Conservation (phyloP, 2,888 invertebrate species). For the Drosophila koepferae region DNA sequence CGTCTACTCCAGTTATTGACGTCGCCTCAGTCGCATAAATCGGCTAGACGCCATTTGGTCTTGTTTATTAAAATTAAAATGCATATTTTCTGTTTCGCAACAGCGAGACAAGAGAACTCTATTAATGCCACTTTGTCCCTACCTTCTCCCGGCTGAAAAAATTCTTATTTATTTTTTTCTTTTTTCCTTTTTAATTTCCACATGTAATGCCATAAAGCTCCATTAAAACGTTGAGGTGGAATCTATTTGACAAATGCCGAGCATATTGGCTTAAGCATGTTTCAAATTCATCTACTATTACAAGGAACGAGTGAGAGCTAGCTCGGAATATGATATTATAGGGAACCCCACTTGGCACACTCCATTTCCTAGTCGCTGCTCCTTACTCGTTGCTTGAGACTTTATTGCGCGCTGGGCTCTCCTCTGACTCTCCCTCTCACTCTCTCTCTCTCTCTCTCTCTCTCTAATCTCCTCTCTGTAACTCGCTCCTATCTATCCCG, state of each 20-base stretch:
- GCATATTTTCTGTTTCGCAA: constrained; percentile 53
- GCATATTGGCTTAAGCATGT: constrained; percentile 27
- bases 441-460: too few species aligned
- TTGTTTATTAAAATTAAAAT: constrained; percentile 83
- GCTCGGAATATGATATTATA: background rate
- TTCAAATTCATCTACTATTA: too few species aligned
- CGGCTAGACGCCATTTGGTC: constrained; percentile 75
- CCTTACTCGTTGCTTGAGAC: background rate
- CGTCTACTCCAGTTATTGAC: constrained; percentile 67
- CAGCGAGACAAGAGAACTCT: constrained; percentile 8
- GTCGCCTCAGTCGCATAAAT: constrained; percentile 68
- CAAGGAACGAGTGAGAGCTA: background rate
- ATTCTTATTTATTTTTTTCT: constrained; percentile 7
- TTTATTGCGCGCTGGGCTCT: background rate
- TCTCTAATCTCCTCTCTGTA: too few species aligned
- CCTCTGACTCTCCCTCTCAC: background rate
- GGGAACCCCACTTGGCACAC: background rate
- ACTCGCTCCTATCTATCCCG: background rate
- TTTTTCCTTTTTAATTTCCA: constrained; percentile 36
- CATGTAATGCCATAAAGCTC: constrained; percentile 50
- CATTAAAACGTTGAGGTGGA: constrained; percentile 49
- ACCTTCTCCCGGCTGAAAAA: constrained; percentile 1
- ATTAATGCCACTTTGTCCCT: constrained; percentile 38
- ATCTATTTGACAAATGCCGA: background rate
- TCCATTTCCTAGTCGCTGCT: background rate